phyloP scores from a whole-genome alignment of 2,797 vertebrate species.

The Gallirallus australis region DNA sequence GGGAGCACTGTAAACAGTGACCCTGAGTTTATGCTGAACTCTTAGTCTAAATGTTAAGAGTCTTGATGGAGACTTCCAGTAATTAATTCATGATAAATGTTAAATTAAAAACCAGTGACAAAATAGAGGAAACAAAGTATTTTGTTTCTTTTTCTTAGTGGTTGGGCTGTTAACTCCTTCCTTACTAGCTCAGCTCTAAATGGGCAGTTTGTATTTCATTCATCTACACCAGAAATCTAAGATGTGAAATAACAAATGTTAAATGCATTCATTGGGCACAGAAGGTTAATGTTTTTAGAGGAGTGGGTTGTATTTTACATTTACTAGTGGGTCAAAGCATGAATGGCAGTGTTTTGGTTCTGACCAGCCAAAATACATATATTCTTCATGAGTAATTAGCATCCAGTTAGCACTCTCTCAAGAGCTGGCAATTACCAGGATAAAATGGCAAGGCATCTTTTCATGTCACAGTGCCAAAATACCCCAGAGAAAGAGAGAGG shows the following conservation, averaged over 20 bases:
- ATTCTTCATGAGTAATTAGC: neutral
- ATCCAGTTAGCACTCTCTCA: neutral
- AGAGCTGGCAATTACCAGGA: neutral
- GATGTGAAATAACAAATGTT: neutral
- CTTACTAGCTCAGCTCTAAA: neutral
- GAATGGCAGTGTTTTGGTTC: neutral
- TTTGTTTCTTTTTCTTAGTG: neutral
- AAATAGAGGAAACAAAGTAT: neutral
- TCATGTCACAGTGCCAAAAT: neutral
- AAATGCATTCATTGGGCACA: accelerated
- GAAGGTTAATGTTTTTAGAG: neutral
- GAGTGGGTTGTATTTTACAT: neutral
- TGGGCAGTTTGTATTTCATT: neutral
- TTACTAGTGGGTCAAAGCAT: neutral
- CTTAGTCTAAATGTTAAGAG: slow-evolving; percentile 60
- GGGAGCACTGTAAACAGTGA: slow-evolving; percentile 43
- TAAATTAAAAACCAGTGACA: slow-evolving; percentile 17
- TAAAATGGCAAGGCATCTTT: neutral
- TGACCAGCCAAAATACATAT: neutral
- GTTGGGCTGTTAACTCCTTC: neutral
- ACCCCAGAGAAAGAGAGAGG: neutral
- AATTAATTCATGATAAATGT: slow-evolving; percentile 51
- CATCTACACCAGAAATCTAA: neutral
- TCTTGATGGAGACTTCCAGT: slow-evolving; percentile 15
- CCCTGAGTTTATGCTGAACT: slow-evolving; percentile 58